These are phyloP conservation scores for Montipora efflorescens DNA, from an alignment of 64 coral and sea anemone species.

Conservation along the genomic window DNA sequence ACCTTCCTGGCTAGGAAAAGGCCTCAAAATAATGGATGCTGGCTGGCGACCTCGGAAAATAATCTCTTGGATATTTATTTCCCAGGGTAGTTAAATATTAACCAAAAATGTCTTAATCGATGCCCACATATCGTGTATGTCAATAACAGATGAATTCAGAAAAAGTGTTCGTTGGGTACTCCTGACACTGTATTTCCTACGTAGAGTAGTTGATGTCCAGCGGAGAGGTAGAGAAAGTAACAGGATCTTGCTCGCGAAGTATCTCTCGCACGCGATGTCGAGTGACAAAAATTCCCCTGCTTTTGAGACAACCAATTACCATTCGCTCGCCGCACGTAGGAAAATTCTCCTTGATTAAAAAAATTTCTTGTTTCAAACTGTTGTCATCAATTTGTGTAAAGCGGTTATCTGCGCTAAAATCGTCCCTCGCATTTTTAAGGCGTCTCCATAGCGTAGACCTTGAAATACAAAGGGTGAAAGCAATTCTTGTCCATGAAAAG, in stretches of 20 bases:
- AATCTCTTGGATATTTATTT: too few species aligned
- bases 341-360: background rate
- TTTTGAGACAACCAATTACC: background rate
- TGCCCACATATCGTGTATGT: too few species aligned
- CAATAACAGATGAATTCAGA: too few species aligned
- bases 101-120: too few species aligned
- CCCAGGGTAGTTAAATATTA: too few species aligned
- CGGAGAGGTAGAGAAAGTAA: background rate
- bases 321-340: background rate
- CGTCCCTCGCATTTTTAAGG: background rate
- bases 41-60: too few species aligned
- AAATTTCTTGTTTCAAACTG: background rate
- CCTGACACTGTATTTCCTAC: background rate
- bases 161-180: too few species aligned
- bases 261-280: background rate
- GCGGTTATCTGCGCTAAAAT: background rate
- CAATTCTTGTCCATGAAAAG: background rate
- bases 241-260: background rate
- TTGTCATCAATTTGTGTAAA: background rate
- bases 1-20: too few species aligned
- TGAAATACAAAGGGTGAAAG: conserved; percentile 1
- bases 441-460: background rate
- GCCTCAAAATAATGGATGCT: too few species aligned
- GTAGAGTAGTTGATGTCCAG: background rate
- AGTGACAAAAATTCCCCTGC: background rate